A percentile compares a stretch with the other conserved stretches of the same genome.
phyloP scores from a whole-genome alignment of 2,888 invertebrate species.

The Ectemnius lituratus region DNA sequence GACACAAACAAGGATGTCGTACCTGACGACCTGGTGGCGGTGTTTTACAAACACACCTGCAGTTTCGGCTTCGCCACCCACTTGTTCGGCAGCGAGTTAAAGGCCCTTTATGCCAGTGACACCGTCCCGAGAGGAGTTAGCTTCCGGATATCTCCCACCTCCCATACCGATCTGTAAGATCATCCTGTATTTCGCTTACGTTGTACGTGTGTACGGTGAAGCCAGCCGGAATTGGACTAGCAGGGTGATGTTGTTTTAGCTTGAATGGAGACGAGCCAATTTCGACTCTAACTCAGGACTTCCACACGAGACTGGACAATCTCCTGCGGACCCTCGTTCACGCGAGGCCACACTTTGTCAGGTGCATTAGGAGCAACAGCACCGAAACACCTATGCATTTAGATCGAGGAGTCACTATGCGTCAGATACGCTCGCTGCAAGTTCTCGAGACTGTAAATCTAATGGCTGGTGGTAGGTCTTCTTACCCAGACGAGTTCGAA shows the following conservation, averaged over 20 bases:
- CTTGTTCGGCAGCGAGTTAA: slow-evolving; percentile 95
- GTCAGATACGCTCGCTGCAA: slow-evolving; percentile 91
- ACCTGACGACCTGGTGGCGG: slow-evolving; percentile 94
- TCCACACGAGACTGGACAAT: slow-evolving; percentile 95
- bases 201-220: not conserved
- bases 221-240: not conserved
- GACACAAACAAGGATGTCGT: slow-evolving; percentile 95
- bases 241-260: slow-evolving; percentile 68
- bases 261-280: slow-evolving; percentile 91
- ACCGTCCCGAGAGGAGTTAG: slow-evolving; percentile 88
- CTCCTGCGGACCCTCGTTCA: slow-evolving; percentile 93
- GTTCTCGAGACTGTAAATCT: slow-evolving; percentile 96
- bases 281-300: slow-evolving; percentile 95
- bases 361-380: slow-evolving; percentile 93
- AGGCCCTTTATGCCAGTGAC: slow-evolving; percentile 87
- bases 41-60: slow-evolving; percentile 94
- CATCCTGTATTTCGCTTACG: not conserved
- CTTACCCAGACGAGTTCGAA: not conserved
- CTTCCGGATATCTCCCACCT: slow-evolving; percentile 94
- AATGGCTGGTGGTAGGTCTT: slow-evolving; percentile 88
- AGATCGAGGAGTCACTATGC: slow-evolving; percentile 90
- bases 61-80: slow-evolving; percentile 98
- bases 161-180: slow-evolving; percentile 85
- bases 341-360: slow-evolving; percentile 95
- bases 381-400: slow-evolving; percentile 90